Base-by-base conservation (phyloP, 2,888 invertebrate genomes). In the Oeneis ivallda region DNA sequence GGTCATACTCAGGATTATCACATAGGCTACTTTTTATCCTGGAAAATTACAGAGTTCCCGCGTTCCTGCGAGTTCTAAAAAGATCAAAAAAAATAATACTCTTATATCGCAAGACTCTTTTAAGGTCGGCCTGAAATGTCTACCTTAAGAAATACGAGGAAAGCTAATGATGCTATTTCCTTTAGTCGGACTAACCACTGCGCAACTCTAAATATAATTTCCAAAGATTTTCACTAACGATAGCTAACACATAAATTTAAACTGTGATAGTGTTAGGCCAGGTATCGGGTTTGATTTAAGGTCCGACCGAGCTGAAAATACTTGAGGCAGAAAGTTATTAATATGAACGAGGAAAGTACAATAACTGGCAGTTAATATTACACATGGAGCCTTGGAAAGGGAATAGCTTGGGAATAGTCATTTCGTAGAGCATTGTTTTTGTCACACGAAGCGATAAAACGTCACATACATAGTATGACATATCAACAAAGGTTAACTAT, bases 81-180 rank as follows among this genome's bases (percentile, higher is more conserved):
- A 26, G 26, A 26, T 26, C 26, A 26, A 26, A n/a, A n/a, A n/a
- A n/a, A n/a, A n/a, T 77, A 79, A n/a, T n/a, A n/a, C n/a, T n/a
- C n/a, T n/a, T n/a, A n/a, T n/a, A n/a, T n/a, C n/a, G n/a, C n/a
- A n/a, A n/a, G n/a, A n/a, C n/a, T n/a, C n/a, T n/a, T n/a, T n/a
- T 77, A 79, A 84, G 82, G 79, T 79, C 79, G 78, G 78, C 83
- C 79, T 83, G 32, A 86, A 87, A 87, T 79, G 84, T 87, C 85
- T 82, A 76, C 76, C 34, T 73, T 74, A 84, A 89, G 85, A 88
- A 86, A 86, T 88, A 87, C 85, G 86, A 84, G 86, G 82, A 81
- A 85, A 85, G 81, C 86, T 90, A 89, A 90, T 89, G 89, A 89
- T 82, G 83, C 84, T 78, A 89, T 89, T 89, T 89, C 89, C 89